Conservation (phyloP, 2,888 invertebrate genomes). For the Hemicrepidius hirtus region DNA sequence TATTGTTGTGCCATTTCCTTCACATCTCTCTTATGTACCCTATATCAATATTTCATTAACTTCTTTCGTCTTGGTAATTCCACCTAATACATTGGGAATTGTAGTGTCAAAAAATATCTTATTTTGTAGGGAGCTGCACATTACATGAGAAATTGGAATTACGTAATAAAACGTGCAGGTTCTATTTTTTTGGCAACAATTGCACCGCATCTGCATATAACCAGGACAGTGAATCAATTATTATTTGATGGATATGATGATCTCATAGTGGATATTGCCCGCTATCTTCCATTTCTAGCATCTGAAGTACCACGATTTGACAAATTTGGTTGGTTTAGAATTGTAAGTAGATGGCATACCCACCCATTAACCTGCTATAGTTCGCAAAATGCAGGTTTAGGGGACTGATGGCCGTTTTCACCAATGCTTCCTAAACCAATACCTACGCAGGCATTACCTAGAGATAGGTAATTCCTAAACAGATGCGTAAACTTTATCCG, state of each 20-base stretch:
- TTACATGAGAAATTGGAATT: slow-evolving; percentile 76
- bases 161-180: slow-evolving; percentile 75
- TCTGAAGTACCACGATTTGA: slow-evolving; percentile 77
- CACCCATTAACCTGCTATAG: neutral
- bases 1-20: too few species aligned
- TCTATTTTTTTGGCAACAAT: slow-evolving; percentile 77
- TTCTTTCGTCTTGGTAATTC: too few species aligned
- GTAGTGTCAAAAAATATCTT: neutral
- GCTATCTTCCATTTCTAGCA: slow-evolving; percentile 75
- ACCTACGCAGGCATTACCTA: too few species aligned
- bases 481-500: too few species aligned
- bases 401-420: too few species aligned
- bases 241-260: slow-evolving; percentile 89
- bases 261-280: slow-evolving; percentile 80
- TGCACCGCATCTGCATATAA: slow-evolving; percentile 75
- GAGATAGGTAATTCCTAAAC: too few species aligned
- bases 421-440: too few species aligned
- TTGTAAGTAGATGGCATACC: neutral
- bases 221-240: slow-evolving; percentile 80
- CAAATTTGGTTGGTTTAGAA: slow-evolving; percentile 91
- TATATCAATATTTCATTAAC: too few species aligned
- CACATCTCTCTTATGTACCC: too few species aligned
- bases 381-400: too few species aligned
- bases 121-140: slow-evolving; percentile 75
- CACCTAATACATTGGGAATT: too few species aligned